Evolutionary conservation across 2,888 invertebrate species (phyloP).

Genomic region (Hemaris fuciformis): DNA sequence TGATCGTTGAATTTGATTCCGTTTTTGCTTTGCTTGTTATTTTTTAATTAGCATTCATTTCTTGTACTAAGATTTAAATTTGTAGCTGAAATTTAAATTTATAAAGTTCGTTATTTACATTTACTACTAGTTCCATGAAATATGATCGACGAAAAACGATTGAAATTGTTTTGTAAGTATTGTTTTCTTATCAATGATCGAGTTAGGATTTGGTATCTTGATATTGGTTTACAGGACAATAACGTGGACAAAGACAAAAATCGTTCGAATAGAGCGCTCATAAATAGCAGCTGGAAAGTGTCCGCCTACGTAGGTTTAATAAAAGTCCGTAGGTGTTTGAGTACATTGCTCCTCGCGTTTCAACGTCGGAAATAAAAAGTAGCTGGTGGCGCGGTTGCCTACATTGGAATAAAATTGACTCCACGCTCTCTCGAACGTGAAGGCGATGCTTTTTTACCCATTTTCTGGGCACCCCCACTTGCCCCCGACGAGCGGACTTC

Average conservation of each 20-base stretch:
- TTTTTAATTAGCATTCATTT: slow-evolving; percentile 45
- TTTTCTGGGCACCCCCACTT: slow-evolving; percentile 57
- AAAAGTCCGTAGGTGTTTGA: slow-evolving; percentile 78
- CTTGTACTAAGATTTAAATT: neutral
- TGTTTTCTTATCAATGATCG: neutral
- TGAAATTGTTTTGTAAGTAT: neutral
- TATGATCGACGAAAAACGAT: neutral
- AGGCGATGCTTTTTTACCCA: slow-evolving; percentile 73
- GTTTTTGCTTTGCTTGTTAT: slow-evolving; percentile 55
- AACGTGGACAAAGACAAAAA: neutral
- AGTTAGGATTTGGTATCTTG: neutral
- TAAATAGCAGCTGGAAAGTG: neutral
- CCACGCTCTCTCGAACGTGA: slow-evolving; percentile 81
- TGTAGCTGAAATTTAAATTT: neutral
- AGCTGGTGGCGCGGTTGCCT: slow-evolving; percentile 77
- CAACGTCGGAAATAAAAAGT: slow-evolving; percentile 80
- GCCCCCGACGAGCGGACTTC: slow-evolving; percentile 66
- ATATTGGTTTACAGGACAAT: too few relatives aligned
- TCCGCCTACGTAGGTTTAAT: slow-evolving; percentile 60
- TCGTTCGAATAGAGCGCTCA: neutral
- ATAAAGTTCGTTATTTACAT: neutral
- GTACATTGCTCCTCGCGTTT: slow-evolving; percentile 77
- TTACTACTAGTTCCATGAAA: neutral
- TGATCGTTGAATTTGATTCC: slow-evolving; percentile 69
- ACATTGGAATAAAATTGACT: slow-evolving; percentile 82